These are phyloP conservation scores for Labrus mixtus DNA, from an alignment of 2,113 vertebrate species.

Conservation along the genomic window DNA sequence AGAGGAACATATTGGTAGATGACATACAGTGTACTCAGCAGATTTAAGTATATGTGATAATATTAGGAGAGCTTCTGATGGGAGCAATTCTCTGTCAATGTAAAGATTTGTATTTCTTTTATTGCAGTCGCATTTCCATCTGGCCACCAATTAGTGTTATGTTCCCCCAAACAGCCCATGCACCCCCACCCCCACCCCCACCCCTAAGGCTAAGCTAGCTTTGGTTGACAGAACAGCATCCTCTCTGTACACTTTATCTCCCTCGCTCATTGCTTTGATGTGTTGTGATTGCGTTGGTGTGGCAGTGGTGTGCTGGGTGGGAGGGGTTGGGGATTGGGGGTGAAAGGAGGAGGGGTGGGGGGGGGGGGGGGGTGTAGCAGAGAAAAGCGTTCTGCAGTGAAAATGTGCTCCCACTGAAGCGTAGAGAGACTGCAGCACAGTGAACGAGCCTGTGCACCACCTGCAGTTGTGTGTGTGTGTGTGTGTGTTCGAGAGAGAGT, in stretches of 20 bases:
- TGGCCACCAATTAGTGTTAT: conserved; percentile 45
- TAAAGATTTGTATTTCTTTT: conserved; percentile 26
- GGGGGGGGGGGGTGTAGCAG: conserved; percentile 48
- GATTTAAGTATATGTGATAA: background rate
- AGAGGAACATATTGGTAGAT: background rate
- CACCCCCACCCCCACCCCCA: background rate
- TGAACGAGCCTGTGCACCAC: conserved; percentile 78
- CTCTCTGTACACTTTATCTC: conserved; percentile 69
- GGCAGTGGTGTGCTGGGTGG: conserved; percentile 55
- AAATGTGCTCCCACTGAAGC: conserved; percentile 83
- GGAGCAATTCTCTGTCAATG: conserved; percentile 9
- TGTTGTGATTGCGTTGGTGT: conserved; percentile 79
- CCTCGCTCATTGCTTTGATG: conserved; percentile 78
- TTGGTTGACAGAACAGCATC: conserved; percentile 64
- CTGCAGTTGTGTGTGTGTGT: conserved; percentile 68
- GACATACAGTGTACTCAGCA: background rate
- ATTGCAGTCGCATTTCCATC: conserved; percentile 39
- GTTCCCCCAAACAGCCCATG: background rate
- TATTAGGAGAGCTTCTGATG: background rate
- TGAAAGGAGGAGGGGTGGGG: background rate
- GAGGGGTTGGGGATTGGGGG: conserved; percentile 39
- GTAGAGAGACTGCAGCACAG: conserved; percentile 84
- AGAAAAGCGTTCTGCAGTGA: conserved; percentile 82
- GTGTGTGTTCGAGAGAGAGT: conserved; percentile 26
- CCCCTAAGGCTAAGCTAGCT: conserved; percentile 50